Conservation (phyloP, 2,888 invertebrate species). For the Eutolmus rufibarbis region DNA sequence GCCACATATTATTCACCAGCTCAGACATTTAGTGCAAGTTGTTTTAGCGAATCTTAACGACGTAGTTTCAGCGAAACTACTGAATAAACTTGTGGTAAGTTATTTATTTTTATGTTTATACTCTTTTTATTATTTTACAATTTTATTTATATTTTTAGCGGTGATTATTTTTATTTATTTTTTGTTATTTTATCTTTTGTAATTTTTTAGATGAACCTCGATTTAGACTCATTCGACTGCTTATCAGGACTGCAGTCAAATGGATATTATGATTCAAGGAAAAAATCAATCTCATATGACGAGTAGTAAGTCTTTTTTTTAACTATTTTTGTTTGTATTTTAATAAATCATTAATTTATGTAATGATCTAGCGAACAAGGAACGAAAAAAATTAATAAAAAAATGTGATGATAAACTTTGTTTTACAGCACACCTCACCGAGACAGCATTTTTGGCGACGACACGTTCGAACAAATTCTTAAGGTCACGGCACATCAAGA, state of each 20-base stretch:
- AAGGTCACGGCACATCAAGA: slow-evolving; percentile 86
- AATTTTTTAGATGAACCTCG: slow-evolving; percentile 45
- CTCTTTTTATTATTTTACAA: background rate
- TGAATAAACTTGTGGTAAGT: slow-evolving; percentile 58
- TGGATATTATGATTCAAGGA: slow-evolving; percentile 57
- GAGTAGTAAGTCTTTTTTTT: slow-evolving; percentile 54
- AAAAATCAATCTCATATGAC: slow-evolving; percentile 59
- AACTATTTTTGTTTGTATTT: background rate
- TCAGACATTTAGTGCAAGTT: slow-evolving; percentile 68
- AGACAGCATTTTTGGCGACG: slow-evolving; percentile 52
- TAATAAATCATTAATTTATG: background rate
- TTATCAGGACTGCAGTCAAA: slow-evolving; percentile 59
- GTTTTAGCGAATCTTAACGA: slow-evolving; percentile 68
- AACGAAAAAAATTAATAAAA: background rate
- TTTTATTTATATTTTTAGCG: background rate
- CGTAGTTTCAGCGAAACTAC: slow-evolving; percentile 56
- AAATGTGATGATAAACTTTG: background rate
- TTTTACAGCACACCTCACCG: background rate
- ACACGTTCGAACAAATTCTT: slow-evolving; percentile 75
- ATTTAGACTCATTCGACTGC: slow-evolving; percentile 60
- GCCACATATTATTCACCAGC: slow-evolving; percentile 58
- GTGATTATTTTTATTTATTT: background rate
- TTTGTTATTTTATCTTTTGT: background rate
- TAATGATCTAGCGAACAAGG: background rate
- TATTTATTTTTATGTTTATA: background rate